Percentiles rank a stretch among this genome's conserved stretches.
phyloP scores from a whole-genome alignment of 2,888 invertebrate species.

The Drosophila anceps region DNA sequence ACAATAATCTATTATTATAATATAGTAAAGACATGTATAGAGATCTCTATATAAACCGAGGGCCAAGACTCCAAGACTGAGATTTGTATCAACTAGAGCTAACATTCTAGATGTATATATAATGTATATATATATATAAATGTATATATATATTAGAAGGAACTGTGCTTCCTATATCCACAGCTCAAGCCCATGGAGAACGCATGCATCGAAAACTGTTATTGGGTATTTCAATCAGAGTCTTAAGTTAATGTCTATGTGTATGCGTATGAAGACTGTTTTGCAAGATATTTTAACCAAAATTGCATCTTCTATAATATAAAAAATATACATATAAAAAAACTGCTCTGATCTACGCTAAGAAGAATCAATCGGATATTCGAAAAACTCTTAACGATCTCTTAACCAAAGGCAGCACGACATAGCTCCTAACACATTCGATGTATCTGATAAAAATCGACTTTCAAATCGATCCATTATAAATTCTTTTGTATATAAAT shows the following conservation, averaged over 20 bases:
- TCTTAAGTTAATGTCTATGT: not conserved
- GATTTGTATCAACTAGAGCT: not conserved
- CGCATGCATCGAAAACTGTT: not conserved
- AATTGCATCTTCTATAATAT: slow-evolving; percentile 5
- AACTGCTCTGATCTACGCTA: slow-evolving; percentile 1
- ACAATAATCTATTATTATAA: not conserved
- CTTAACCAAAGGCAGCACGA: slow-evolving; percentile 11
- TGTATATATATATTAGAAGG: not conserved
- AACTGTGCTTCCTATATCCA: not conserved
- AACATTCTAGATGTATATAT: not conserved
- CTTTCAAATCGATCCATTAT: slow-evolving; percentile 3
- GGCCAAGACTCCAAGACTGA: not conserved
- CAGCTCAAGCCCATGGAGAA: not conserved
- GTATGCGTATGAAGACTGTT: not conserved
- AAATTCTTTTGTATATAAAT: slow-evolving; percentile 9
- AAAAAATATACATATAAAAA: not conserved
- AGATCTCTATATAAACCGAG: not conserved
- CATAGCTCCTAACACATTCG: slow-evolving; percentile 6
- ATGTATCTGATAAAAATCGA: slow-evolving; percentile 2
- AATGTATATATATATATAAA: slow-evolving; percentile 1
- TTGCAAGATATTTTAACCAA: slow-evolving; percentile 2
- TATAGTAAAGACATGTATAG: not conserved
- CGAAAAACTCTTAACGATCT: slow-evolving; percentile 4
- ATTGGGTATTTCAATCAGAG: too few relatives aligned
- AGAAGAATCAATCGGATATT: not conserved